These are phyloP conservation scores for Dolomedes plantarius DNA, from an alignment of 2,888 invertebrate species.

Conservation along the genomic window DNA sequence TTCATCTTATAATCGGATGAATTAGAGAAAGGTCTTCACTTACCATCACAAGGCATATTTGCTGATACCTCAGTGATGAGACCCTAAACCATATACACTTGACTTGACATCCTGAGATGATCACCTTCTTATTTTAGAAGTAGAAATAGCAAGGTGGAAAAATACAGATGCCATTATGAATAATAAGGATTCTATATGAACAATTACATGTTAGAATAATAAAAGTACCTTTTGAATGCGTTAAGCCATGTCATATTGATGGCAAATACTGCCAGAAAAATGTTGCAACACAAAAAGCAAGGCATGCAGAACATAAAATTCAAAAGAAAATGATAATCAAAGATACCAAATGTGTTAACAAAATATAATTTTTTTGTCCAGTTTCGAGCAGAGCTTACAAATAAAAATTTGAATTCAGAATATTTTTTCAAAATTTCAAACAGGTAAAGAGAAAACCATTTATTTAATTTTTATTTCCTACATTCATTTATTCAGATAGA, in stretches of 20 bases:
- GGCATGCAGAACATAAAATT: too few relatives aligned
- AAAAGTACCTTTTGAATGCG: not conserved
- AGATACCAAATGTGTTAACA: too few relatives aligned
- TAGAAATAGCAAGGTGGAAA: constrained; percentile 34
- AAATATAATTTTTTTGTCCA: too few relatives aligned
- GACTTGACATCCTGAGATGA: constrained; percentile 9
- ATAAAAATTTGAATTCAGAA: too few relatives aligned
- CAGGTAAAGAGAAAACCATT: too few relatives aligned
- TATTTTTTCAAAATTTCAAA: too few relatives aligned
- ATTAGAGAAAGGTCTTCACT: constrained; percentile 13
- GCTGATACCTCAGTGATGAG: constrained; percentile 13
- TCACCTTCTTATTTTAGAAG: constrained; percentile 24
- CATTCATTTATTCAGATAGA: too few relatives aligned
- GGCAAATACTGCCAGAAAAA: constrained; percentile 7
- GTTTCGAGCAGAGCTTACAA: too few relatives aligned
- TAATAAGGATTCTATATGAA: constrained; percentile 20
- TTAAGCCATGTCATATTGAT: not conserved
- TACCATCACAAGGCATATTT: constrained; percentile 1
- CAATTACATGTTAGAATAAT: constrained; percentile 20
- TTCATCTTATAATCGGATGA: constrained; percentile 3
- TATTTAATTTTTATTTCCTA: too few relatives aligned
- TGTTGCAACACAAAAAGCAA: constrained; percentile 2
- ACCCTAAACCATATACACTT: constrained; percentile 14
- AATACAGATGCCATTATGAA: constrained; percentile 32
- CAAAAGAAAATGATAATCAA: too few relatives aligned